Percentiles rank a stretch among this genome's conserved stretches.
Evolutionary conservation across 2,888 invertebrate genomes (phyloP).

Genomic region (Agriopis aurantiaria): DNA sequence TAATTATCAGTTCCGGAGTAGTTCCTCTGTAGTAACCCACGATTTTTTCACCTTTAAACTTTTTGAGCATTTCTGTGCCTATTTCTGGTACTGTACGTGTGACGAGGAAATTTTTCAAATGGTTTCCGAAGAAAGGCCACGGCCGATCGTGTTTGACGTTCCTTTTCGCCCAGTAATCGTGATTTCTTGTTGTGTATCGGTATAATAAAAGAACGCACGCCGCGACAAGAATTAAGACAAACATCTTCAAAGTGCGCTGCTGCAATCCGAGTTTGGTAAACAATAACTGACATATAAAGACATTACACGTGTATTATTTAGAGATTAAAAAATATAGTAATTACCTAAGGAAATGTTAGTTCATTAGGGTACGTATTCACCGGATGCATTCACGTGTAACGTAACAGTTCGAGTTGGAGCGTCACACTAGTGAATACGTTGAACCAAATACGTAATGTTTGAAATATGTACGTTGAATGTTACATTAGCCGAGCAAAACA

Average conservation of each 20-base stretch:
- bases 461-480: too few relatives aligned
- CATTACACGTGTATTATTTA: background rate
- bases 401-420: too few relatives aligned
- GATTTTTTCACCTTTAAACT: slow-evolving; percentile 53
- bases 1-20: slow-evolving; percentile 53
- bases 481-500: too few relatives aligned
- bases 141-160: slow-evolving; percentile 42
- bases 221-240: slow-evolving; percentile 25
- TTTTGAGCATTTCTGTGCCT: slow-evolving; percentile 47
- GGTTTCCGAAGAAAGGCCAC: slow-evolving; percentile 45
- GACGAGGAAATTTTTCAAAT: slow-evolving; percentile 36
- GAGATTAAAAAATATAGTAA: background rate
- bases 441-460: too few relatives aligned
- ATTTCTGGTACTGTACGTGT: slow-evolving; percentile 30
- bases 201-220: slow-evolving; percentile 24
- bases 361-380: too few relatives aligned
- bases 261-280: background rate
- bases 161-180: slow-evolving; percentile 43
- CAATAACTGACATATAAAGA: background rate
- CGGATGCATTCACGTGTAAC: too few relatives aligned
- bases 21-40: slow-evolving; percentile 55
- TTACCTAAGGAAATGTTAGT: background rate
- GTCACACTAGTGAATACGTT: too few relatives aligned
- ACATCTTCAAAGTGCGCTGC: slow-evolving; percentile 15
- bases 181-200: slow-evolving; percentile 38